phyloP scores from a whole-genome alignment of 2,888 invertebrate species.

The Zaprionus lineosus region DNA sequence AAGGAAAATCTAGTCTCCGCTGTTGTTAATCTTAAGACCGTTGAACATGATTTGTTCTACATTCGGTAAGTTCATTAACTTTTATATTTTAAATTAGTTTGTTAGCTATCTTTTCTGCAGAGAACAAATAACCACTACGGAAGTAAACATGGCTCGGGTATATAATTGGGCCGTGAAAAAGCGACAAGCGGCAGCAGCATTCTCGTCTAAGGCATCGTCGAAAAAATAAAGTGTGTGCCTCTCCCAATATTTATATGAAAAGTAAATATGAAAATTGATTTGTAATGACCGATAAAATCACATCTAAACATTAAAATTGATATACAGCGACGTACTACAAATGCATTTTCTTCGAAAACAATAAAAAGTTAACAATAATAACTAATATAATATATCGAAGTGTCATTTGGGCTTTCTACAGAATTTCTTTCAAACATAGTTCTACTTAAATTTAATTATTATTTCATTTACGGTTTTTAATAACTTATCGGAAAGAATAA shows the following conservation, averaged over 20 bases:
- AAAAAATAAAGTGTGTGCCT: slow-evolving; percentile 42
- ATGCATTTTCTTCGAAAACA: too few species aligned
- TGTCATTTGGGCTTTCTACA: too few species aligned
- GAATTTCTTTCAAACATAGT: too few species aligned
- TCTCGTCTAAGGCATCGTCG: slow-evolving; percentile 40
- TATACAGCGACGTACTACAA: too few species aligned
- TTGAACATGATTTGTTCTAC: slow-evolving; percentile 97
- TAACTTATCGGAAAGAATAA: too few species aligned
- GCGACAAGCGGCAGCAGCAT: slow-evolving; percentile 87
- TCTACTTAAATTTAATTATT: too few species aligned
- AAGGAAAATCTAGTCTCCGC: slow-evolving; percentile 93
- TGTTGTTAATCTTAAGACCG: slow-evolving; percentile 90
- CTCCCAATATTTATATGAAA: slow-evolving; percentile 61
- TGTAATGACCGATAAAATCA: slow-evolving; percentile 15
- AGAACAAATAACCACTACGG: slow-evolving; percentile 98
- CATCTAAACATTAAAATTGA: slow-evolving; percentile 16
- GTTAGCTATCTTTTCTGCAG: slow-evolving; percentile 82
- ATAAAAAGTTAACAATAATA: too few species aligned
- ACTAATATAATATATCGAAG: too few species aligned
- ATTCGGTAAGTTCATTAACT: slow-evolving; percentile 85
- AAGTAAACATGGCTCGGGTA: slow-evolving; percentile 99
- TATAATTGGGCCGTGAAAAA: slow-evolving; percentile 99
- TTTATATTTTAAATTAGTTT: background rate
- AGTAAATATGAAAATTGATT: slow-evolving; percentile 8
- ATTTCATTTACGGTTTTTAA: too few species aligned